These are phyloP conservation scores for Eleginops maclovinus DNA, from an alignment of 2,113 vertebrate genomes.

Conservation along the genomic window DNA sequence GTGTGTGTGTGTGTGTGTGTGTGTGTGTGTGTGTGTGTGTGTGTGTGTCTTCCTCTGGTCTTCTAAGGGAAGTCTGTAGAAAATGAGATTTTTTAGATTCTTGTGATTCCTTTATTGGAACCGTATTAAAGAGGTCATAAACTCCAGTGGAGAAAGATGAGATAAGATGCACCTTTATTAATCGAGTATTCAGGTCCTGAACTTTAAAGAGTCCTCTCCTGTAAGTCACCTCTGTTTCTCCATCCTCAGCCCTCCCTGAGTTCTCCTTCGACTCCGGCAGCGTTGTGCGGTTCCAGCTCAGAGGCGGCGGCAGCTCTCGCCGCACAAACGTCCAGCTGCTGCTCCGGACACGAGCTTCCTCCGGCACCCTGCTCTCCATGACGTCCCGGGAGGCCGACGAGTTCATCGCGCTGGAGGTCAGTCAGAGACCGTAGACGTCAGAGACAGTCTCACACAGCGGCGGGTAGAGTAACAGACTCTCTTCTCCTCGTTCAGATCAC, in stretches of 20 bases:
- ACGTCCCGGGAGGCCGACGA: slow-evolving; percentile 77
- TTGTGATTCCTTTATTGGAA: too few relatives aligned
- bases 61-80: too few relatives aligned
- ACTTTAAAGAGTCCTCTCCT: too few relatives aligned
- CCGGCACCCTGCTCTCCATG: slow-evolving; percentile 85
- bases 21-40: neutral
- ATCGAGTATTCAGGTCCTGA: too few relatives aligned
- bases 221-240: neutral
- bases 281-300: slow-evolving; percentile 83
- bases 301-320: slow-evolving; percentile 76
- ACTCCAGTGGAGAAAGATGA: too few relatives aligned
- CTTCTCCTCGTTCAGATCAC: slow-evolving; percentile 76
- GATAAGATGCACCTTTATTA: too few relatives aligned
- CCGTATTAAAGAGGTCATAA: too few relatives aligned
- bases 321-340: slow-evolving; percentile 85
- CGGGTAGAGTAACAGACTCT: neutral
- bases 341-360: slow-evolving; percentile 85
- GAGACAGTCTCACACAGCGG: too few relatives aligned
- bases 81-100: too few relatives aligned
- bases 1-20: slow-evolving; percentile 14
- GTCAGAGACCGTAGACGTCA: slow-evolving; percentile 2
- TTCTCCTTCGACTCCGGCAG: slow-evolving; percentile 89
- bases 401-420: slow-evolving; percentile 85
- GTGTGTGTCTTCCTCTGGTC: too few relatives aligned
- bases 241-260: slow-evolving; percentile 85